A percentile compares a stretch with the other conserved stretches of the same genome.
Evolutionary conservation across 2,888 invertebrate species (phyloP).

Genomic region (Penaeus monodon): DNA sequence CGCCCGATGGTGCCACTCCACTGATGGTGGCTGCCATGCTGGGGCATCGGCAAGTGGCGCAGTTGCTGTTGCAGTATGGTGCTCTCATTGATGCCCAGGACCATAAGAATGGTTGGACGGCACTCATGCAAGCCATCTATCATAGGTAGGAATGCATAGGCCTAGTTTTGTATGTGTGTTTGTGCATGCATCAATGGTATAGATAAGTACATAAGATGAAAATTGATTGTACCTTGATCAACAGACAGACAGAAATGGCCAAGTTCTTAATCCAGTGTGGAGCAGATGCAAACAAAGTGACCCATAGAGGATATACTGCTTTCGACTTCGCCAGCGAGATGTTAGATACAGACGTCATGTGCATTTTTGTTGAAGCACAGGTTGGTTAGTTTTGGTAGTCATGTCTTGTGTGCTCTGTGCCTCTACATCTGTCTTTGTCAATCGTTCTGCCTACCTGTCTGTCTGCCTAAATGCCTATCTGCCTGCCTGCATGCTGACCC

Average conservation of each 20-base stretch:
- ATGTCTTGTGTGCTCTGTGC: too few relatives aligned
- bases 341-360: slow-evolving; percentile 52
- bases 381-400: not conserved
- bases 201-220: not conserved
- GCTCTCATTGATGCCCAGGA: slow-evolving; percentile 71
- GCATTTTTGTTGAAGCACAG: slow-evolving; percentile 45
- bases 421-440: not conserved
- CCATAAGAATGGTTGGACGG: slow-evolving; percentile 71
- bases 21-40: slow-evolving; percentile 71
- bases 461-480: too few relatives aligned
- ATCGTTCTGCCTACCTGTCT: not conserved
- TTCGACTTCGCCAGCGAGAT: slow-evolving; percentile 69
- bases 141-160: slow-evolving; percentile 68
- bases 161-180: too few relatives aligned
- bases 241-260: slow-evolving; percentile 69
- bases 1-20: slow-evolving; percentile 70
- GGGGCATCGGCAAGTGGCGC: slow-evolving; percentile 69
- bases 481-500: too few relatives aligned
- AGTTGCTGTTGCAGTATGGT: slow-evolving; percentile 69
- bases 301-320: slow-evolving; percentile 70
- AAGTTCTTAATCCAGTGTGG: slow-evolving; percentile 69
- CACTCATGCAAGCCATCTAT: slow-evolving; percentile 71
- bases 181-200: too few relatives aligned
- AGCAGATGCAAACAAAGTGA: slow-evolving; percentile 69
- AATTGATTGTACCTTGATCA: not conserved